Evolutionary conservation across 2,113 vertebrate genomes (phyloP).

Genomic region (Colius striatus): DNA sequence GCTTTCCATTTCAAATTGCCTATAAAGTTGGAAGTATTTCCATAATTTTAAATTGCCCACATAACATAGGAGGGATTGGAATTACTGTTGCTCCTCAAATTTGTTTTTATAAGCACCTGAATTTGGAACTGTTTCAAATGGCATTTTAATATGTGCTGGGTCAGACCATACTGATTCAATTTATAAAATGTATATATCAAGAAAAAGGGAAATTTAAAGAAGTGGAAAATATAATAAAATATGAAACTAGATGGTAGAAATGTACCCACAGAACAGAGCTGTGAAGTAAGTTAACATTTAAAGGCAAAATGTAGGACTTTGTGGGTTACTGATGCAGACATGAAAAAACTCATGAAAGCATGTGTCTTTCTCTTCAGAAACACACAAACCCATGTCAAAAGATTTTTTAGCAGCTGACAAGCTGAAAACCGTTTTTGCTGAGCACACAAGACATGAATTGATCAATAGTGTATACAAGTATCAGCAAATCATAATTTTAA

Average conservation of each 20-base stretch:
- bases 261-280: background rate
- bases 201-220: slow-evolving; percentile 25
- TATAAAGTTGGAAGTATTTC: slow-evolving; percentile 72
- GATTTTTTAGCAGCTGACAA: background rate
- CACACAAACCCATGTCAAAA: accelerated
- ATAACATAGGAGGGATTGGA: slow-evolving; percentile 60
- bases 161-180: slow-evolving; percentile 58
- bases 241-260: background rate
- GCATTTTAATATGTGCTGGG: slow-evolving; percentile 24
- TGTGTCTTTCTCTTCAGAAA: background rate
- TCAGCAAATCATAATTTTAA: background rate
- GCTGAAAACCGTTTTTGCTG: background rate
- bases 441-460: background rate
- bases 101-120: slow-evolving; percentile 77
- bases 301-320: background rate
- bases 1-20: slow-evolving; percentile 72
- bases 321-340: background rate
- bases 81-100: slow-evolving; percentile 47
- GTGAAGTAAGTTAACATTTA: background rate
- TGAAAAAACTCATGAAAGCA: background rate
- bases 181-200: slow-evolving; percentile 33
- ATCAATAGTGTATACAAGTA: background rate
- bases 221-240: background rate
- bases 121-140: slow-evolving; percentile 58
- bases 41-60: slow-evolving; percentile 66